A percentile compares a stretch with the other conserved stretches of the same genome.
Conservation (phyloP, 1,140 invertebrate species). For the Glomeris maerens region DNA sequence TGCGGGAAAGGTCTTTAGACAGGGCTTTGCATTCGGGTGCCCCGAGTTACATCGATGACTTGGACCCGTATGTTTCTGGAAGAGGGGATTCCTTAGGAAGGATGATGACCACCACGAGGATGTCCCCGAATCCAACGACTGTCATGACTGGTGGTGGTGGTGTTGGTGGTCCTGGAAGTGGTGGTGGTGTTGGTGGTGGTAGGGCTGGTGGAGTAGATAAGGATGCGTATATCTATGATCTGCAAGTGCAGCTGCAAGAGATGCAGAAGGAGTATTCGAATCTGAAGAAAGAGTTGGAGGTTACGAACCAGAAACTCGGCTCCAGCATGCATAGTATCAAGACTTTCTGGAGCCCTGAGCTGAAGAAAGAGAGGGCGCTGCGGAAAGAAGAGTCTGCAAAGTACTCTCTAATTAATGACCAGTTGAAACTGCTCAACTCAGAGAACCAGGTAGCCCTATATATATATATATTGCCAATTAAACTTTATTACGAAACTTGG, state of each 20-base stretch:
- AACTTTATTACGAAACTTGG: conserved; percentile 5
- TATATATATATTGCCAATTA: no score
- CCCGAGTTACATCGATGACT: conserved; percentile 51
- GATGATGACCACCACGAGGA: conserved; percentile 60
- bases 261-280: conserved; percentile 90
- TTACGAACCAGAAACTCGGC: conserved; percentile 93
- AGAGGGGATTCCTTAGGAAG: conserved; percentile 10
- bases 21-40: conserved; percentile 37
- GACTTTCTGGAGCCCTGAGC: conserved; percentile 98
- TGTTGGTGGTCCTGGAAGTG: conserved; percentile 13
- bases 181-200: conserved; percentile 5
- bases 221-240: conserved; percentile 63
- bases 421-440: conserved; percentile 86
- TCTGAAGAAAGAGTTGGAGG: conserved; percentile 88
- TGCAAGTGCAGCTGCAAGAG: conserved; percentile 88
- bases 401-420: conserved; percentile 91
- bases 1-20: conserved; percentile 44
- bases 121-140: conserved; percentile 47
- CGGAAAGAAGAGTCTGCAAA: conserved; percentile 96
- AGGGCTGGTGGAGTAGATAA: conserved; percentile 2
- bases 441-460: conserved; percentile 98
- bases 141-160: conserved; percentile 11
- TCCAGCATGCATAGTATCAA: conserved; percentile 99
- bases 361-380: conserved; percentile 92
- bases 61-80: conserved; percentile 24